phyloP scores from a whole-genome alignment of 2,888 invertebrate genomes.

The Brachylomia viminalis region DNA sequence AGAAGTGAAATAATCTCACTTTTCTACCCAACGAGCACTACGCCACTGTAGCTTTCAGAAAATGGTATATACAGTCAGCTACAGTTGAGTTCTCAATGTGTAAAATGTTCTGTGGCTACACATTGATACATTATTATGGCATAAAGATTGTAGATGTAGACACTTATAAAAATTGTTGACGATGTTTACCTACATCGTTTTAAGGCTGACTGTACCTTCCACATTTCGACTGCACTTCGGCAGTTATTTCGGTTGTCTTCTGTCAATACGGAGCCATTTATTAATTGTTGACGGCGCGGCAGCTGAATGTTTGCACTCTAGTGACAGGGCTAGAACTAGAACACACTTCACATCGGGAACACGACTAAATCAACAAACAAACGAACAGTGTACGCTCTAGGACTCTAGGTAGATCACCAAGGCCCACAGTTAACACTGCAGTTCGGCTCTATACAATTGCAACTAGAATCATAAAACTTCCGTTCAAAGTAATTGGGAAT shows the following conservation, averaged over 20 bases:
- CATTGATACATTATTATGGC: background rate
- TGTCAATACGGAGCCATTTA: conserved; percentile 12
- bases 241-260: background rate
- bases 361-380: conserved; percentile 27
- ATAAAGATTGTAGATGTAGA: background rate
- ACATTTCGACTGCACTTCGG: conserved; percentile 4
- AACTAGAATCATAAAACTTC: conserved; percentile 14
- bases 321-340: background rate
- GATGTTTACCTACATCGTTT: background rate
- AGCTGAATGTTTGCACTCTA: background rate
- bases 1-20: background rate
- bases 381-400: background rate
- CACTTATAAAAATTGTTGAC: background rate
- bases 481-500: conserved; percentile 3
- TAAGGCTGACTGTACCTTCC: background rate
- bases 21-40: background rate
- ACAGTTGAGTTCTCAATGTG: background rate
- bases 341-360: conserved; percentile 6
- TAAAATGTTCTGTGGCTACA: background rate
- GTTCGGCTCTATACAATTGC: conserved; percentile 1
- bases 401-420: background rate
- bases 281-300: conserved; percentile 2
- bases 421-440: conserved; percentile 3
- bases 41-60: background rate
- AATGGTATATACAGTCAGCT: background rate